Conservation (phyloP, 2,797 vertebrate species). For the Acridotheres tristis region DNA sequence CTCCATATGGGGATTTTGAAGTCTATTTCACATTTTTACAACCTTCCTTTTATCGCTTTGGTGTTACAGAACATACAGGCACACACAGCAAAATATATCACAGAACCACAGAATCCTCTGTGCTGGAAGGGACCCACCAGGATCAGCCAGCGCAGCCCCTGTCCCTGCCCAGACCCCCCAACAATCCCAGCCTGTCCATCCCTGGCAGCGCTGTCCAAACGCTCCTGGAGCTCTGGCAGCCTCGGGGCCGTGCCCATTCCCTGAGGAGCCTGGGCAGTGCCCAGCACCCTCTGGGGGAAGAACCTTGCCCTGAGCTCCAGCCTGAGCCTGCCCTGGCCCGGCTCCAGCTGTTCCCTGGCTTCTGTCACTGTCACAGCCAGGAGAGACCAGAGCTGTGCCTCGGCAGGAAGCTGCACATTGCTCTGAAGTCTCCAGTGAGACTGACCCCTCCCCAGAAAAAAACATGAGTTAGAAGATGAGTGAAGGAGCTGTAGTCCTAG, state of each 20-base stretch:
- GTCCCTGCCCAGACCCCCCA: background rate
- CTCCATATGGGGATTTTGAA: background rate
- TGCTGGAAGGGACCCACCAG: no score
- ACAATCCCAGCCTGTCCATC: background rate
- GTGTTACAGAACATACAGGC: background rate
- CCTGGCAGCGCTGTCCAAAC: background rate
- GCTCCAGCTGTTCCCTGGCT: accelerated
- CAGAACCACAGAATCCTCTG: background rate
- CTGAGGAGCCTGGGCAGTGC: background rate
- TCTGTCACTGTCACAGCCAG: background rate
- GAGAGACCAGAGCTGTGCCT: accelerated
- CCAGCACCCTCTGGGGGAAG: background rate
- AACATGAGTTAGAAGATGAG: background rate
- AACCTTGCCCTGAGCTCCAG: background rate
- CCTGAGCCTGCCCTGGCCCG: background rate
- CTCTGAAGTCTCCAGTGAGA: background rate
- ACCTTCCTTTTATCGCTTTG: background rate
- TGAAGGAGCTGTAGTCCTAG: background rate
- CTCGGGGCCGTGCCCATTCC: background rate
- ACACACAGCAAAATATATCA: background rate
- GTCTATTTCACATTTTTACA: background rate
- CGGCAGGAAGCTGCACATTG: background rate
- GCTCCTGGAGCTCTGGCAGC: background rate
- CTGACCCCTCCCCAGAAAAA: background rate
- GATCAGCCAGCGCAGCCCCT: accelerated